These are phyloP conservation scores for Characodon lateralis DNA, from an alignment of 2,797 vertebrate species.

Conservation along the genomic window DNA sequence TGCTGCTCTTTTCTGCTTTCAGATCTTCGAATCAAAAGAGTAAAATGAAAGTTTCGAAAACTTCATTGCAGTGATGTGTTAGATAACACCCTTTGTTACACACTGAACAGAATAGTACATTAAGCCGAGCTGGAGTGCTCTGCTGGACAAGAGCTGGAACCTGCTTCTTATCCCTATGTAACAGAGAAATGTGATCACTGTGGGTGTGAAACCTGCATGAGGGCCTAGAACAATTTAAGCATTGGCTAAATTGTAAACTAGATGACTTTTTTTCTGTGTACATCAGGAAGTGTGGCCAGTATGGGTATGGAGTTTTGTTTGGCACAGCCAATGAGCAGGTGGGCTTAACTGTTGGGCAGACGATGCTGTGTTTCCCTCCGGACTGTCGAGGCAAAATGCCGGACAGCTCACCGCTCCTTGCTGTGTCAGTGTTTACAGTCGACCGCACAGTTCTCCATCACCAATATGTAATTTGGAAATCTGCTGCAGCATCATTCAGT, in stretches of 20 bases:
- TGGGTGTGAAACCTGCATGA: constrained; percentile 68
- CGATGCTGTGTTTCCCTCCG: constrained; percentile 29
- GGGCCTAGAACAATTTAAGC: constrained; percentile 55
- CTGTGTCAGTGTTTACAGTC: constrained; percentile 14
- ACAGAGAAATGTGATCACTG: constrained; percentile 62
- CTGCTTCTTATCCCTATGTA: constrained; percentile 22
- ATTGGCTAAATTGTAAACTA: constrained; percentile 35
- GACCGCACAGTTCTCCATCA: constrained; percentile 12
- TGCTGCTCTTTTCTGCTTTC: neutral
- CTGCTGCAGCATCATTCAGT: constrained; percentile 1
- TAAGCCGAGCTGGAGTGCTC: constrained; percentile 8
- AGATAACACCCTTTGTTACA: neutral
- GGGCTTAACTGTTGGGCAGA: constrained; percentile 48
- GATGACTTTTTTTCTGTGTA: constrained; percentile 36
- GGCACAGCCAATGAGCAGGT: constrained; percentile 59
- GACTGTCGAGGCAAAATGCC: constrained; percentile 48
- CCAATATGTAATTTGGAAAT: constrained; percentile 18
- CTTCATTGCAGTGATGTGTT: neutral
- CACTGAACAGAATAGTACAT: neutral
- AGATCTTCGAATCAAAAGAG: neutral
- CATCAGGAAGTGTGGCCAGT: constrained; percentile 49
- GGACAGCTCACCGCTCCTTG: constrained; percentile 40
- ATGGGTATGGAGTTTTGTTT: constrained; percentile 36
- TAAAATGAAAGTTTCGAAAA: neutral
- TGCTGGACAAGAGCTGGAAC: constrained; percentile 22